Evolutionary conservation across 2,113 vertebrate genomes (phyloP).

Genomic region (Atractosteus spatula): DNA sequence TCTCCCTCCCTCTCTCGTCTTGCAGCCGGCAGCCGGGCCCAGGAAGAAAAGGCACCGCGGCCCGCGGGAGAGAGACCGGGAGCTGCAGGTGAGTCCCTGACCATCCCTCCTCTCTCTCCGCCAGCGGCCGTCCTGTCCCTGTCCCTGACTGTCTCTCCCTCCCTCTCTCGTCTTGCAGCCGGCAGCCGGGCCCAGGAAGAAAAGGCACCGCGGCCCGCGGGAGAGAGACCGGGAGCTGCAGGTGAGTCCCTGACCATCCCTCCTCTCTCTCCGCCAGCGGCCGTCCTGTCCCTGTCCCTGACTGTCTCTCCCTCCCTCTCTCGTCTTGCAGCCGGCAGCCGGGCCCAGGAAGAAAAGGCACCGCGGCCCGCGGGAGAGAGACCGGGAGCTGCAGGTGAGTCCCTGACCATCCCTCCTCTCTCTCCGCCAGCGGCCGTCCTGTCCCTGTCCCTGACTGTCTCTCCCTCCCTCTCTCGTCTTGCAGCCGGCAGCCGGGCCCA

Average conservation of each 20-base stretch:
- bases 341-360: conserved; percentile 63
- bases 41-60: conserved; percentile 64
- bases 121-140: conserved; percentile 77
- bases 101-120: conserved; percentile 39
- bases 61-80: conserved; percentile 61
- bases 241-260: conserved; percentile 28
- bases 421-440: conserved; percentile 74
- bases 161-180: conserved; percentile 44
- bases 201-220: conserved; percentile 56
- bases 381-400: conserved; percentile 59
- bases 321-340: conserved; percentile 38
- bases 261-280: conserved; percentile 56
- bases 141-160: no score
- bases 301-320: conserved; percentile 45
- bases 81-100: conserved; percentile 48
- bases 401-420: background rate
- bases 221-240: conserved; percentile 64
- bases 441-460: conserved; percentile 78
- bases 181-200: conserved; percentile 53
- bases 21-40: conserved; percentile 44
- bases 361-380: conserved; percentile 57
- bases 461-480: conserved; percentile 39
- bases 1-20: conserved; percentile 34
- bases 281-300: conserved; percentile 80
- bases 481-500: conserved; percentile 48